Base-by-base conservation (phyloP, 1,140 invertebrate genomes). In the Kradibia gibbosae region DNA sequence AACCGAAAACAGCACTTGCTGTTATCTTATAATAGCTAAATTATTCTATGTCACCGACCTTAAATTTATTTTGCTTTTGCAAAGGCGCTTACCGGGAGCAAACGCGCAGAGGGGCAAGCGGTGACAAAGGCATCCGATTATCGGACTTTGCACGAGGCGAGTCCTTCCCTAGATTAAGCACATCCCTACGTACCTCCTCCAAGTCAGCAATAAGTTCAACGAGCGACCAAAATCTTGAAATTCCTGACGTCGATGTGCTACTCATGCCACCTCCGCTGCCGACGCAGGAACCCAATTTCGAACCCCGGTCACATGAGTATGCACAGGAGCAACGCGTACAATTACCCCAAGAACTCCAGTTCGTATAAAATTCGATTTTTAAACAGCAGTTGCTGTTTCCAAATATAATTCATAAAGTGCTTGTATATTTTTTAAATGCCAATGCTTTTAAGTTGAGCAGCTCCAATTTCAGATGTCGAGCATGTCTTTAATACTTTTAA, bases 181-280 rank as follows among this genome's bases (percentile, higher is more conserved):
- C 31, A 2, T 39, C 62, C 13, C 39, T 1, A 7, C 25, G 48
- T 8, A 48, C 70, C 42, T 71, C 70, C 25, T 48, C 70, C 3
- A 67, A 67, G 36, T 39, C 34, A 36, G 28, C 11, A 39, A 10
- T n/a, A 39, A 39, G n/a, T 39, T 67, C 13, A 36, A 67, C 20
- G 2, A 28, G 4, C 20, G 62, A 34, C 5, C 34, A 28, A 67
- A 39, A 67, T n/a, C 1, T 22, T 1, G 39, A 48, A 28, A 25
- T 8, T 13, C 22, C 22, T 0, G 42, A 71, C 28, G 5, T 3
- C 15, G 70, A 71, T 71, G 39, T 67, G 28, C 20, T 67, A 67
- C 62, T 67, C 4, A 67, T 67, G 62, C 62, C 62, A 67, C 62
- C 62, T 39, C 62, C 62, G 15, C 39, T 67, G 17, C 62, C 62